Conservation (phyloP, 2,113 vertebrate species). For the Nestor notabilis region DNA sequence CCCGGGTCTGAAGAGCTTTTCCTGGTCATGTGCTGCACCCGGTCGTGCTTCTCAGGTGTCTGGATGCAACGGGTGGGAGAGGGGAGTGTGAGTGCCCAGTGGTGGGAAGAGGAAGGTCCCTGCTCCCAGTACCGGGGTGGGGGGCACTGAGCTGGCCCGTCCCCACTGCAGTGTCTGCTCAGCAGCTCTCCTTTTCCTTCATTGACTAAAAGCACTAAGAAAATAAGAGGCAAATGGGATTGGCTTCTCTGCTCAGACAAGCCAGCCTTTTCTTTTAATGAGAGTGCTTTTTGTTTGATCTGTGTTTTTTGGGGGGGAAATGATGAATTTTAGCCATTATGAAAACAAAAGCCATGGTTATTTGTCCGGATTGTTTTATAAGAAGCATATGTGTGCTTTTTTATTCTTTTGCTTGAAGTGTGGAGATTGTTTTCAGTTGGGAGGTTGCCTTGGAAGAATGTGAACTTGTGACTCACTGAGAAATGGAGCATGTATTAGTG, state of each 20-base stretch:
- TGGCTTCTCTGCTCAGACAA: not conserved
- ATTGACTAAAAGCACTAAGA: not conserved
- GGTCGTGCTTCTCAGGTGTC: not conserved
- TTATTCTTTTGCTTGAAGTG: constrained; percentile 56
- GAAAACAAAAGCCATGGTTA: constrained; percentile 50
- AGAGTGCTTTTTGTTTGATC: constrained; percentile 41
- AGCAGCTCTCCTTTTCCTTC: not conserved
- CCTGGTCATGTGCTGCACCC: fast-evolving
- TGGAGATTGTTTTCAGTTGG: constrained; percentile 56
- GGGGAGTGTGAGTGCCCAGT: not conserved
- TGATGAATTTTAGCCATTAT: constrained; percentile 60
- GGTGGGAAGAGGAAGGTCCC: not conserved
- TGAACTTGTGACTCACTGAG: constrained; percentile 62
- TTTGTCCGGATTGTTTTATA: constrained; percentile 50
- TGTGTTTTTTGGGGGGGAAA: not conserved
- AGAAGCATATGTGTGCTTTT: constrained; percentile 60
- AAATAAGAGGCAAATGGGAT: not conserved
- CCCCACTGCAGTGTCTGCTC: not conserved
- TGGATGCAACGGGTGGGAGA: fast-evolving
- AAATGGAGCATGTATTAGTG: not conserved
- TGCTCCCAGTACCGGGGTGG: not conserved
- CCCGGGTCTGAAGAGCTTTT: not conserved
- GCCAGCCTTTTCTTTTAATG: not conserved
- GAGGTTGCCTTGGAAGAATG: constrained; percentile 48
- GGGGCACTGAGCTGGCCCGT: not conserved